Base-by-base conservation (phyloP, 2,888 invertebrate species). In the Scrobipalpa costella region DNA sequence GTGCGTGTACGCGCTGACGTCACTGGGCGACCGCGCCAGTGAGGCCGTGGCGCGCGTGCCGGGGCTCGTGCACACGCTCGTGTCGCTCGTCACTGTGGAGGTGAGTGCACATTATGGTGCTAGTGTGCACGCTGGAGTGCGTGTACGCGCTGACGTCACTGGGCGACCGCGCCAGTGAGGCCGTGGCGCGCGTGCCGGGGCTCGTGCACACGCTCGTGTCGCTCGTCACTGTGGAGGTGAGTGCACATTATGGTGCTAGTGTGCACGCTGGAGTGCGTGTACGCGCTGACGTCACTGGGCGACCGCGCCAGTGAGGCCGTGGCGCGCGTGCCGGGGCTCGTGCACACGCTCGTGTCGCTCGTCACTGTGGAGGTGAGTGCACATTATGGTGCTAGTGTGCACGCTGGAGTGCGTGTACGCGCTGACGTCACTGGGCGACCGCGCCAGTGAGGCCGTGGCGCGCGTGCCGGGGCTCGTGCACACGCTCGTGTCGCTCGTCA, bases 391-490 rank as follows among this genome's bases (percentile, higher is more conserved):
- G 76, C 92, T 99, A 58, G 96, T 99, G 68, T 97, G 98, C 79
- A 97, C 98, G 1, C 89, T 99, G 71, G 99, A 99, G 91, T 97
- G 98, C 80, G 94, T 99, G 71, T 99, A 98, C 88, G 97, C 98
- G 38, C 93, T 99, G 67, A 98, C 98, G 65, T 97, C 98, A 47
- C 90, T 99, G 68, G 99, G 99, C 9, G 96, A 97, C 76, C 93
- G 95, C 63, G 95, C 98, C 5, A 97, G 98, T 81, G 97, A 97
- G 81, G 93, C 95, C 70, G 96, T 99, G 63, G 96, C 97, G 65
- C 93, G 95, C 69, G 96, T 97, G 70, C 96, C 96, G 69, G 97
- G 97, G 5, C 94, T 98, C 57, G 94, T 99, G 52, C 97, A 97
- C 85, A 96, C 97, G 49, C 90, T 97, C 52, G 96, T 97, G 13